A percentile compares a stretch with the other conserved stretches of the same genome.
phyloP scores from a whole-genome alignment of 2,113 vertebrate species.

The Otolemur garnettii region DNA sequence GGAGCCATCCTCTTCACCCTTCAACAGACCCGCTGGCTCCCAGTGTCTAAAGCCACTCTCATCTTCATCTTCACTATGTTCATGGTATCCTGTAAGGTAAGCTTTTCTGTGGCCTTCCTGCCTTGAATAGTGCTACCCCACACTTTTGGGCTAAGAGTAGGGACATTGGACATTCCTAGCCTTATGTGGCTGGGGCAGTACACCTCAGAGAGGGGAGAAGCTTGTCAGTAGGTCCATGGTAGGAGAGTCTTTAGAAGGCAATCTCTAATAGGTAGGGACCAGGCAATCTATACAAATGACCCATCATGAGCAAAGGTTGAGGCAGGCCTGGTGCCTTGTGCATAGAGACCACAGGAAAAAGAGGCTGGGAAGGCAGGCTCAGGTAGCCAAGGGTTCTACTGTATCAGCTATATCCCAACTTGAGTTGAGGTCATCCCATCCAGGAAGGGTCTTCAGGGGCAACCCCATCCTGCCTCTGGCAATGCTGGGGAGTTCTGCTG shows the following conservation, averaged over 20 bases:
- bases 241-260: not conserved
- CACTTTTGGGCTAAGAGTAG: not conserved
- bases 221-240: not conserved
- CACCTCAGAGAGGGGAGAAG: not conserved
- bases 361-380: not conserved
- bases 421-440: not conserved
- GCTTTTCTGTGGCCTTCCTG: not conserved
- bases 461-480: not conserved
- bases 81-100: conserved; percentile 96
- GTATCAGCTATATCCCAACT: not conserved
- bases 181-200: not conserved
- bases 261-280: not conserved
- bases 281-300: not conserved
- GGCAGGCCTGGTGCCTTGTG: not conserved
- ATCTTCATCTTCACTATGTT: conserved; percentile 97
- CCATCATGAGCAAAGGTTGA: not conserved
- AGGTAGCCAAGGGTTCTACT: too few species aligned
- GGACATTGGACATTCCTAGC: not conserved
- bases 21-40: conserved; percentile 95
- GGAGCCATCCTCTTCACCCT: conserved; percentile 97
- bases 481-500: not conserved
- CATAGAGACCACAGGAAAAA: not conserved
- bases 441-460: not conserved
- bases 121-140: fast-evolving
- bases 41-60: conserved; percentile 94